Conservation (phyloP, 2,888 invertebrate genomes). For the Digitonthophagus gazella region DNA sequence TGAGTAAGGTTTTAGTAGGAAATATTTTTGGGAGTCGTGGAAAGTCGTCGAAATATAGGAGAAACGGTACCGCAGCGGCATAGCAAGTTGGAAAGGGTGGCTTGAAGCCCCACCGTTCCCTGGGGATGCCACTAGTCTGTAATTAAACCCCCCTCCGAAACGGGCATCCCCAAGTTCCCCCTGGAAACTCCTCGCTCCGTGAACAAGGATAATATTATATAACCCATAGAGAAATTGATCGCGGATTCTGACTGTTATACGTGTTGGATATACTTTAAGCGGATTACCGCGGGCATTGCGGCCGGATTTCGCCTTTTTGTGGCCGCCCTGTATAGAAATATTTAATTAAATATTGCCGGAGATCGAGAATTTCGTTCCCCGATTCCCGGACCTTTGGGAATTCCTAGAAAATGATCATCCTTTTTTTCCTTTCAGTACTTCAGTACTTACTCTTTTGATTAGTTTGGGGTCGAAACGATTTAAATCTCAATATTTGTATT, state of each 20-base stretch:
- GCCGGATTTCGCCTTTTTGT: slow-evolving; percentile 34
- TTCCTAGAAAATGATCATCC: not conserved
- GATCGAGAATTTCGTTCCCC: slow-evolving; percentile 1
- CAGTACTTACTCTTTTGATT: not conserved
- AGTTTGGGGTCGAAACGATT: not conserved
- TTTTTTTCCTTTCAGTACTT: not conserved
- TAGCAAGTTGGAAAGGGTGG: slow-evolving; percentile 32
- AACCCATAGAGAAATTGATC: slow-evolving; percentile 47
- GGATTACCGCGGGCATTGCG: slow-evolving; percentile 37
- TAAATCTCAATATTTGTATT: not conserved
- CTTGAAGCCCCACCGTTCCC: slow-evolving; percentile 47
- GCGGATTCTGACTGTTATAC: slow-evolving; percentile 39
- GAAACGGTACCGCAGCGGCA: not conserved
- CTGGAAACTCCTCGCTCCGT: slow-evolving; percentile 39
- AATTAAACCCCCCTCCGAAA: slow-evolving; percentile 47
- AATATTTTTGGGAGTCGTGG: not conserved
- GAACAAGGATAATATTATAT: slow-evolving; percentile 46
- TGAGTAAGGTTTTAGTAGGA: not conserved
- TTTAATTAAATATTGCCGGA: slow-evolving; percentile 33
- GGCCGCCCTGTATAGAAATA: slow-evolving; percentile 29
- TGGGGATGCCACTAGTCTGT: slow-evolving; percentile 50
- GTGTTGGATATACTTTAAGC: slow-evolving; percentile 40
- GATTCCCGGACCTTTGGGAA: not conserved
- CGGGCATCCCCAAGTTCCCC: slow-evolving; percentile 40
- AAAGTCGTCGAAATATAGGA: not conserved